Conservation (phyloP, 2,113 vertebrate species). For the Noctilio leporinus region DNA sequence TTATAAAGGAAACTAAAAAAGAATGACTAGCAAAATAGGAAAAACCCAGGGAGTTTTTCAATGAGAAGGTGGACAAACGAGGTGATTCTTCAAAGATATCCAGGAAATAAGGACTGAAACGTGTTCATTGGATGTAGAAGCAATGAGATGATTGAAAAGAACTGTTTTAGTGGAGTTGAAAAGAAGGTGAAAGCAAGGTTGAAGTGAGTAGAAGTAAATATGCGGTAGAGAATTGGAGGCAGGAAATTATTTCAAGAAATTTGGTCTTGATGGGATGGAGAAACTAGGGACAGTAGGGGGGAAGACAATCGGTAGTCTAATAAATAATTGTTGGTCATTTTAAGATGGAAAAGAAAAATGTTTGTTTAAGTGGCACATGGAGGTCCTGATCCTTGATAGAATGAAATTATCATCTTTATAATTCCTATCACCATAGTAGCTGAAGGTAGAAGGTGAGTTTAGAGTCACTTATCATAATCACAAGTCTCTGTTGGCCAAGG, state of each 20-base stretch:
- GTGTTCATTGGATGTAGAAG: neutral
- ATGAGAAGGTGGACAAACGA: neutral
- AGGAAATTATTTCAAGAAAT: neutral
- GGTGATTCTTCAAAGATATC: neutral
- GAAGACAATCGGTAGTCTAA: neutral
- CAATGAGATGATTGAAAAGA: neutral
- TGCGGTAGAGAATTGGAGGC: neutral
- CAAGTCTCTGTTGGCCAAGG: neutral
- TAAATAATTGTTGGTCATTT: neutral
- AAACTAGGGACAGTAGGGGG: neutral
- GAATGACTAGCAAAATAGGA: neutral
- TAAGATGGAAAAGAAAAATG: neutral
- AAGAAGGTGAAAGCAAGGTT: neutral
- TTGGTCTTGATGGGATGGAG: neutral
- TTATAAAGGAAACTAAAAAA: neutral
- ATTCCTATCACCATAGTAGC: neutral
- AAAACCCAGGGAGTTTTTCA: neutral
- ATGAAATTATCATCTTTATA: neutral
- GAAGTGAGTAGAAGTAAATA: neutral
- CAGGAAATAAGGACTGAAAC: neutral
- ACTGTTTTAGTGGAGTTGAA: neutral
- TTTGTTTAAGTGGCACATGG: neutral
- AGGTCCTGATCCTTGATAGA: neutral
- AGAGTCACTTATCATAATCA: neutral
- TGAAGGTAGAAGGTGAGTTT: neutral